Conservation (phyloP, 2,113 vertebrate species). For the Garra rufa region DNA sequence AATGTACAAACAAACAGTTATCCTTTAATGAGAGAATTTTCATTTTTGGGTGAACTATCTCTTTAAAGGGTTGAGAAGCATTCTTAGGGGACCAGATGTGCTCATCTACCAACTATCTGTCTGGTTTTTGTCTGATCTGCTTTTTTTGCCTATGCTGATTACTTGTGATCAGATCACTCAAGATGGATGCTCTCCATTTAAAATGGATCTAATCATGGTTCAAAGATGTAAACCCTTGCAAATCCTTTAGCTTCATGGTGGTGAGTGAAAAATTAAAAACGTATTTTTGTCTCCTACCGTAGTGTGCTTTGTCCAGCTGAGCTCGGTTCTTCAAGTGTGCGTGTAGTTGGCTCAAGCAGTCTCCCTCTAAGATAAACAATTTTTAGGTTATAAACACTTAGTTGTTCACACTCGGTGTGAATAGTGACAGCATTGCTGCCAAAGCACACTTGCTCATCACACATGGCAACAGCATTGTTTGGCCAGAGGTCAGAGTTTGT, state of each 20-base stretch:
- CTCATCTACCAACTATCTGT: no score
- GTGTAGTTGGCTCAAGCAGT: conserved; percentile 76
- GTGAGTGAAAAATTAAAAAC: conserved; percentile 27
- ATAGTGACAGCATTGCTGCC: background rate
- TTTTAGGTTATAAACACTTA: conserved; percentile 27
- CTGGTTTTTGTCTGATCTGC: no score
- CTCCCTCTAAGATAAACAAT: conserved; percentile 66
- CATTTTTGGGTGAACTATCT: no score
- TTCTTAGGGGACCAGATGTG: no score
- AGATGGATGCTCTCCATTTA: no score
- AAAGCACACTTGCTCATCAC: background rate
- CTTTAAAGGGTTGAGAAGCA: no score
- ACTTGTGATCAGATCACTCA: no score
- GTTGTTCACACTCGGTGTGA: background rate
- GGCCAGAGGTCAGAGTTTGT: conserved; percentile 27
- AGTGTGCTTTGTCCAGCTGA: conserved; percentile 69
- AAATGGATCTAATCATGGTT: background rate
- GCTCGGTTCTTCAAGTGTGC: conserved; percentile 77
- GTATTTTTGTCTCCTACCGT: conserved; percentile 75
- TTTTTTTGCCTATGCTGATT: no score
- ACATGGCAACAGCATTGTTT: conserved; percentile 14
- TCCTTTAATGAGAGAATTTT: no score
- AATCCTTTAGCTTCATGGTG: background rate
- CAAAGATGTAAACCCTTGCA: background rate
- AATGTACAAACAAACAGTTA: no score